Conservation (phyloP, 2,113 vertebrate genomes). For the Myiopsitta monachus region DNA sequence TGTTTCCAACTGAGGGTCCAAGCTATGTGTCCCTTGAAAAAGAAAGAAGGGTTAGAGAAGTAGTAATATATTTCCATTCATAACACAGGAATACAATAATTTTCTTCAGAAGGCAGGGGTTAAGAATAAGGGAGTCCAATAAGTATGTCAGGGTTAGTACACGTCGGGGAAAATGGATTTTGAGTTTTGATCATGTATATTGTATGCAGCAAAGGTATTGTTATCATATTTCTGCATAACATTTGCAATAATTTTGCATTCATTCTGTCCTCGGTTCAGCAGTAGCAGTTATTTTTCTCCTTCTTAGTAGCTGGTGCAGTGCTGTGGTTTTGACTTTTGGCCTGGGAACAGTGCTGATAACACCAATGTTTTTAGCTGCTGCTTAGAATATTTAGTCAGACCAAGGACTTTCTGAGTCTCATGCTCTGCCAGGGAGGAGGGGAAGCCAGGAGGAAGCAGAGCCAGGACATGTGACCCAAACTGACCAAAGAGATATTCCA, state of each 20-base stretch:
- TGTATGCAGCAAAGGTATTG: rapidly evolving
- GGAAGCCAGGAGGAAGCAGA: too few relatives aligned
- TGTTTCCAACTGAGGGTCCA: background rate
- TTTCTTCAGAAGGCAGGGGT: background rate
- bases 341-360: too few relatives aligned
- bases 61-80: background rate
- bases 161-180: background rate
- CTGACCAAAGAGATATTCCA: too few relatives aligned
- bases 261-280: background rate
- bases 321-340: too few relatives aligned
- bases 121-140: background rate
- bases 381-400: too few relatives aligned
- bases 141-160: background rate
- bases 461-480: too few relatives aligned
- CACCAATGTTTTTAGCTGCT: too few relatives aligned
- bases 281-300: too few relatives aligned
- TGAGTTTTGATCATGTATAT: background rate
- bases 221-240: background rate
- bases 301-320: too few relatives aligned
- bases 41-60: background rate
- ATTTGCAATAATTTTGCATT: background rate
- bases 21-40: background rate
- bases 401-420: too few relatives aligned
- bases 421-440: too few relatives aligned
- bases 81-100: background rate